A percentile compares a stretch with the other conserved stretches of the same genome.
phyloP scores from a whole-genome alignment of 2,797 vertebrate genomes.

The Melanotaenia boesemani region DNA sequence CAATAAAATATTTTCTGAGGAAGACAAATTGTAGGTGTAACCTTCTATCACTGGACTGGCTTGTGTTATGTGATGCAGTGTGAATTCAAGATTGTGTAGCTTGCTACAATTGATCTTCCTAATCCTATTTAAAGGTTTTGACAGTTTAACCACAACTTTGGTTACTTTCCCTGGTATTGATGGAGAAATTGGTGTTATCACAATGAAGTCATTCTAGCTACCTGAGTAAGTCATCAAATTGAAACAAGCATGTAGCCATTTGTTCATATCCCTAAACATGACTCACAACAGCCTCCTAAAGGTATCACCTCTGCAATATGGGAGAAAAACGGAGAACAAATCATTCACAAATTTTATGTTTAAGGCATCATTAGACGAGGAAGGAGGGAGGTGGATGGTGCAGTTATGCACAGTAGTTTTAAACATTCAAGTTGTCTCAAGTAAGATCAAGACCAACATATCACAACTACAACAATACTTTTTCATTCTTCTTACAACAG shows the following conservation, averaged over 20 bases:
- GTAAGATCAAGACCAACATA: neutral
- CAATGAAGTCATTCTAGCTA: neutral
- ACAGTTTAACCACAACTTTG: conserved; percentile 55
- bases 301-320: neutral
- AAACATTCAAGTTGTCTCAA: neutral
- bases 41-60: conserved; percentile 13
- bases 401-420: neutral
- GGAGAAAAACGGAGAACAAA: neutral
- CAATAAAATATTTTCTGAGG: neutral
- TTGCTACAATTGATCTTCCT: conserved; percentile 54
- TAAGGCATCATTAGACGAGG: neutral
- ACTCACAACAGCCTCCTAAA: neutral
- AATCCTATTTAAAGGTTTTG: conserved; percentile 52
- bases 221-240: neutral
- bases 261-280: neutral
- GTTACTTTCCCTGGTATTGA: conserved; percentile 42
- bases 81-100: conserved; percentile 42
- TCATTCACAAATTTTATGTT: neutral
- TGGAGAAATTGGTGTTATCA: conserved; percentile 17
- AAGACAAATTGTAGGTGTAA: neutral
- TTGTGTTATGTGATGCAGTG: conserved; percentile 19
- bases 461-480: neutral
- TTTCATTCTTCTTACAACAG: neutral
- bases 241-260: neutral
- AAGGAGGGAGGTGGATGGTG: neutral